Conservation (phyloP, 2,797 vertebrate species). For the Alauda arvensis region DNA sequence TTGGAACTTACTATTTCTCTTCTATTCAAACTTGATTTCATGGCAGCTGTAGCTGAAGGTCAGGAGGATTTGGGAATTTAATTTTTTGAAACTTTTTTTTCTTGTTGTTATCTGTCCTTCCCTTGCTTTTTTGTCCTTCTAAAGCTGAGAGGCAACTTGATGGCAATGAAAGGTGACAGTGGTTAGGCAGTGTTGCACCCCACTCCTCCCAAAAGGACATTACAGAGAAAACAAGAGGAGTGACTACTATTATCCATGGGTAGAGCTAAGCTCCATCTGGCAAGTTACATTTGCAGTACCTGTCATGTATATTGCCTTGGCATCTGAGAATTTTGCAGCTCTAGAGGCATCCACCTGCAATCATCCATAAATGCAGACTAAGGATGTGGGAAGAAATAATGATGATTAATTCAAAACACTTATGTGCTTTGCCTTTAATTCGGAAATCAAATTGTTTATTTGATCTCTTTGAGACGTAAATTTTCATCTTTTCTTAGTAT, state of each 20-base stretch:
- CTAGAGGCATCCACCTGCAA: not conserved
- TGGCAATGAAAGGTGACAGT: constrained; percentile 16
- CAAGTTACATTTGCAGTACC: not conserved
- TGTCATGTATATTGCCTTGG: not conserved
- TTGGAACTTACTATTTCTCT: constrained; percentile 13
- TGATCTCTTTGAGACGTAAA: not conserved
- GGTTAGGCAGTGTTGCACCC: not conserved
- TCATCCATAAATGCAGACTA: not conserved
- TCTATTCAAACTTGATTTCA: not conserved
- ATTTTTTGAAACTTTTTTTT: not conserved
- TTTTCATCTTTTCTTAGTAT: not conserved
- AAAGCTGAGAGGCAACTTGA: constrained; percentile 28
- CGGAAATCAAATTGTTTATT: not conserved
- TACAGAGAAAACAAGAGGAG: not conserved
- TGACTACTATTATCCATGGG: not conserved
- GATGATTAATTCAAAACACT: not conserved
- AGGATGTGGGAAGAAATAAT: not conserved
- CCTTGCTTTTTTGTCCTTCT: not conserved
- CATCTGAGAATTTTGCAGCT: not conserved
- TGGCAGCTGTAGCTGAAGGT: not conserved
- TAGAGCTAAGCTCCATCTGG: not conserved
- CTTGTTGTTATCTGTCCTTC: not conserved
- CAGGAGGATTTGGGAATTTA: not conserved
- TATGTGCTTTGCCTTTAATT: not conserved
- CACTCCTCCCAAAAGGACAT: not conserved